Conservation (phyloP, 2,113 vertebrate genomes). For the Lepisosteus osseus region DNA sequence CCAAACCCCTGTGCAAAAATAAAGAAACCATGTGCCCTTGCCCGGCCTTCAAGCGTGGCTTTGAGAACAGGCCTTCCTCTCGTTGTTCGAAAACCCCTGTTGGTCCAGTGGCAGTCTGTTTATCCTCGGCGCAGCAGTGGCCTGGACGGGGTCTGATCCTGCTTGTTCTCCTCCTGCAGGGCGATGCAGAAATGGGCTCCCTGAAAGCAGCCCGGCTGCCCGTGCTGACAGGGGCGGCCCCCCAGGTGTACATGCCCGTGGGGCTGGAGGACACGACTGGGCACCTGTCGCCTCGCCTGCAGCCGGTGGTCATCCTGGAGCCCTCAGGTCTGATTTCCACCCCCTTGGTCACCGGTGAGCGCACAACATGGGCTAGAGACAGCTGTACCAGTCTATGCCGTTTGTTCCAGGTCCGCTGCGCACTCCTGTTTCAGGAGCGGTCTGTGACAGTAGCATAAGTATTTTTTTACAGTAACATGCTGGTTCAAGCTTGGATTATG, state of each 20-base stretch:
- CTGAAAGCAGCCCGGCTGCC: conserved; percentile 59
- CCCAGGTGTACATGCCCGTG: conserved; percentile 70
- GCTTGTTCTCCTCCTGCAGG: conserved; percentile 50
- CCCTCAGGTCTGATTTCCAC: conserved; percentile 72
- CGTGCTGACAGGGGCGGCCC: conserved; percentile 57
- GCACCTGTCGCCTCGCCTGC: conserved; percentile 66
- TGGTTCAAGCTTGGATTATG: too few relatives aligned
- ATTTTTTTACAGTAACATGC: background rate
- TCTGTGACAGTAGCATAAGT: too few relatives aligned
- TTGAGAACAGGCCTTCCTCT: too few relatives aligned
- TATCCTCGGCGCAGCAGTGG: too few relatives aligned
- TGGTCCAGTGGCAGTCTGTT: too few relatives aligned
- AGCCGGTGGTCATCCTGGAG: conserved; percentile 84
- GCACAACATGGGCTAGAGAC: background rate
- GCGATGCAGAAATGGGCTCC: conserved; percentile 71
- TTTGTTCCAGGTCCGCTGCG: too few relatives aligned
- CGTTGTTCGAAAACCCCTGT: too few relatives aligned
- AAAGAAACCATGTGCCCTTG: too few relatives aligned
- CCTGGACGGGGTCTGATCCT: background rate
- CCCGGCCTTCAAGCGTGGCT: too few relatives aligned
- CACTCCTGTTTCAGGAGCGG: too few relatives aligned
- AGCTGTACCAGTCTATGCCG: too few relatives aligned
- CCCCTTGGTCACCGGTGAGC: conserved; percentile 74
- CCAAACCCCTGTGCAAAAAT: too few relatives aligned
- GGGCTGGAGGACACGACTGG: conserved; percentile 75